Evolutionary conservation across 2,888 invertebrate species (phyloP).

Genomic region (Xanthia togata): DNA sequence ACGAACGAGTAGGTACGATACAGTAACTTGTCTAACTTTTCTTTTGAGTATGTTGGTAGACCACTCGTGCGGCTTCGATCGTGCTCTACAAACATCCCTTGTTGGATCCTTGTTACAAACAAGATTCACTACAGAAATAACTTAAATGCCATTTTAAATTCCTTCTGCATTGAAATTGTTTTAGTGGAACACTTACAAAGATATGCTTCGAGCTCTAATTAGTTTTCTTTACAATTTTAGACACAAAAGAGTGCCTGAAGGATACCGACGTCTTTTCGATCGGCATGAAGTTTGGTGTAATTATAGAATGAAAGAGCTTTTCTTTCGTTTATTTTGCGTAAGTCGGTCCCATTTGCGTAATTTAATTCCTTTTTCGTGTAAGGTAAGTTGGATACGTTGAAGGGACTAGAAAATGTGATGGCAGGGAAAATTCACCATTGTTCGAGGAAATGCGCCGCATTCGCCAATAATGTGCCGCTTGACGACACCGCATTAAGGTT

Average conservation of each 20-base stretch:
- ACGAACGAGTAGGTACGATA: slow-evolving; percentile 24
- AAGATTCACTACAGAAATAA: slow-evolving; percentile 51
- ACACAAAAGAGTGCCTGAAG: slow-evolving; percentile 54
- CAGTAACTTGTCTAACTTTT: slow-evolving; percentile 54
- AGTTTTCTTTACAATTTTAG: slow-evolving; percentile 56
- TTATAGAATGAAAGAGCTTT: slow-evolving; percentile 43
- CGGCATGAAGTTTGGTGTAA: slow-evolving; percentile 48
- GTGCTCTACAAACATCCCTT: slow-evolving; percentile 50
- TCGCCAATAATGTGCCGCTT: slow-evolving; percentile 32
- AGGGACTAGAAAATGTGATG: slow-evolving; percentile 25
- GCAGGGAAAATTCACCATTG: slow-evolving; percentile 14
- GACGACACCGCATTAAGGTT: slow-evolving; percentile 22
- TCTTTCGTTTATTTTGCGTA: slow-evolving; percentile 20
- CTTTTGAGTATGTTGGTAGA: slow-evolving; percentile 60
- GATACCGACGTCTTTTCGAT: slow-evolving; percentile 51
- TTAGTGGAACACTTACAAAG: slow-evolving; percentile 37
- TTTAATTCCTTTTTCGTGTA: slow-evolving; percentile 31
- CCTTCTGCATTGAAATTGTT: slow-evolving; percentile 20
- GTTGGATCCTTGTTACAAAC: slow-evolving; percentile 43
- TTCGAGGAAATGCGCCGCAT: slow-evolving; percentile 14
- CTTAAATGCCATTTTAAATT: slow-evolving; percentile 30
- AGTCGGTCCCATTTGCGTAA: slow-evolving; percentile 21
- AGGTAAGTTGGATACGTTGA: not conserved
- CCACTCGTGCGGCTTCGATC: slow-evolving; percentile 57
- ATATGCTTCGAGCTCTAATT: slow-evolving; percentile 54